These are phyloP conservation scores for Odontomachus brunneus DNA, from an alignment of 1,140 invertebrate genomes.

Conservation along the genomic window DNA sequence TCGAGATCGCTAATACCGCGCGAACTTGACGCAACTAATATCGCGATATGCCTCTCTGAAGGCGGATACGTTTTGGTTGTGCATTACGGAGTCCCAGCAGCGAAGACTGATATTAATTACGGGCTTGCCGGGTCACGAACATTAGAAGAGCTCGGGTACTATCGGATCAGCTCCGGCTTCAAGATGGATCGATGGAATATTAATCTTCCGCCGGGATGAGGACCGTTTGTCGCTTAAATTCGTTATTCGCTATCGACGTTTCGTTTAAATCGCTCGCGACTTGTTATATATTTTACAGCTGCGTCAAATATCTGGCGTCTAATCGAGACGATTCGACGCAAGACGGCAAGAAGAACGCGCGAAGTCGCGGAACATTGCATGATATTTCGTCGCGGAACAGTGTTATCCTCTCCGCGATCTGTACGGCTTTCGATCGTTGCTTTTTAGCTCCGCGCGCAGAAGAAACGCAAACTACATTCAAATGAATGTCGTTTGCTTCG, in stretches of 20 bases:
- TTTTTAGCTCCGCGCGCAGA: too few species aligned
- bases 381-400: not conserved
- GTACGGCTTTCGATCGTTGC: too few species aligned
- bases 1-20: conserved; percentile 29
- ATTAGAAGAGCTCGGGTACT: conserved; percentile 23
- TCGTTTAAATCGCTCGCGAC: not conserved
- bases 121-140: conserved; percentile 32
- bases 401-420: not conserved
- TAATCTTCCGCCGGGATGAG: not conserved
- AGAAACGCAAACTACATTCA: too few species aligned
- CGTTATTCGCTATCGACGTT: not conserved
- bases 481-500: too few species aligned
- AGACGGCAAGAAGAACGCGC: not conserved
- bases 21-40: conserved; percentile 51
- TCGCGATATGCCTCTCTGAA: conserved; percentile 47
- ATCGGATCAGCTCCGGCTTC: conserved; percentile 28
- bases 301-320: not conserved
- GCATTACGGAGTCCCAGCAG: conserved; percentile 34
- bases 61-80: conserved; percentile 50
- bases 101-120: conserved; percentile 55
- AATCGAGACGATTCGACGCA: not conserved
- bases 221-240: conserved; percentile 26
- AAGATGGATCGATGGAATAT: conserved; percentile 1
- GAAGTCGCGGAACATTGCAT: not conserved
- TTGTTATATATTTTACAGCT: not conserved